These are phyloP conservation scores for Ganaspis sp. DNA, from an alignment of 1,140 invertebrate species.

Conservation along the genomic window DNA sequence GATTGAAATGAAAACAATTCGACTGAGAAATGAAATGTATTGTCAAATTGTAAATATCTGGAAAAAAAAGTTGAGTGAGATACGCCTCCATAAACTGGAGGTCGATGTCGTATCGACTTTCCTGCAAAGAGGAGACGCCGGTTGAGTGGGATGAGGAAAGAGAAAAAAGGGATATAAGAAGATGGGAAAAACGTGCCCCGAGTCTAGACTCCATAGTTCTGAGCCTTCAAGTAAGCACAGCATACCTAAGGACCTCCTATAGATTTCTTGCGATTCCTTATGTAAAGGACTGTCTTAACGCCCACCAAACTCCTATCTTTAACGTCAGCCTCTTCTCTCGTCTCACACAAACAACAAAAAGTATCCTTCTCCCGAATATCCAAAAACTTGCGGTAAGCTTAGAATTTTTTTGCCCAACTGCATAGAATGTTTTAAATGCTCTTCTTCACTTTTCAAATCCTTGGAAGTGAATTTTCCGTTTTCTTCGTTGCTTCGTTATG, in stretches of 20 bases:
- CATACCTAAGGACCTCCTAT: slow-evolving; percentile 31
- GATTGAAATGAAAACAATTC: no score
- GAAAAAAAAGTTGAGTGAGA: background rate
- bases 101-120: slow-evolving; percentile 31
- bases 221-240: slow-evolving; percentile 26
- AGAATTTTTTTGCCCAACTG: background rate
- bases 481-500: no score
- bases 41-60: background rate
- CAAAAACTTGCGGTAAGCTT: background rate
- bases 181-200: slow-evolving; percentile 22
- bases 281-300: slow-evolving; percentile 24
- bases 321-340: background rate
- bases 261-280: slow-evolving; percentile 19
- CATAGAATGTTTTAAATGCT: background rate
- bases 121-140: background rate
- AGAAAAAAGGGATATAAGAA: slow-evolving; percentile 26
- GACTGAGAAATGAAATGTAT: no score
- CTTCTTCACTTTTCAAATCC: background rate
- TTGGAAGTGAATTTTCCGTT: no score
- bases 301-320: slow-evolving; percentile 25
- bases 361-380: background rate
- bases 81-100: slow-evolving; percentile 17
- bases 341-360: background rate
- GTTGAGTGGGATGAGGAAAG: slow-evolving; percentile 17
- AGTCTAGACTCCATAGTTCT: slow-evolving; percentile 27